Base-by-base conservation (phyloP, 2,797 vertebrate genomes). In the Eulemur albifrons region DNA sequence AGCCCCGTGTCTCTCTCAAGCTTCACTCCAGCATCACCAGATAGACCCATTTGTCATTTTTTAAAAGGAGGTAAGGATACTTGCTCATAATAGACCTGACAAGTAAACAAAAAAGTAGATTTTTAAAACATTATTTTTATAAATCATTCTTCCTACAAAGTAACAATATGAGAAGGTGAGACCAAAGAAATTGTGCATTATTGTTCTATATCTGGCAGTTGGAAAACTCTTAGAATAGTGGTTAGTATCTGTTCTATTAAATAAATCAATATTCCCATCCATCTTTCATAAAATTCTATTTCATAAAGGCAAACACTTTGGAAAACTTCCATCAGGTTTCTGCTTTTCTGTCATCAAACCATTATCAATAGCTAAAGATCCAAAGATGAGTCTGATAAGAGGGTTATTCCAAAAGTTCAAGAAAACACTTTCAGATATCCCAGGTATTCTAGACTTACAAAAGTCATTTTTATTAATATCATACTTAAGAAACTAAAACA, bases 311-410 rank as follows among this genome's bases (percentile, higher is more conserved):
- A 94, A 90, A 94, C 65, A 69, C 76, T 79, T 95, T 95, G 88
- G 96, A 95, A 98, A 97, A 98, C 30, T 82, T 97, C 96, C 82
- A 95, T 54, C 67, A 81, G 59, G 93, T 86, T 82, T 69, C 92
- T 59, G 17, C 8, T 88, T 38, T 95, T 52, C 86, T 98, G 93
- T 89, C 94, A 98, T 84, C 97, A 98, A 97, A 97, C 90, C 2
- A 1, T 94, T 94, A 94, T 95, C 95, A 95, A 96, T 85, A 85
- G 35, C 12, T 40, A 35, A 1, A 75, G 73, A 90, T 80, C 94
- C 94, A 92, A 77, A 93, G 69, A 12, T 90, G 25, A 4, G 1
- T 77, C 82, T 81, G 84, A 81, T 48, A 90, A 96, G 30, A 73
- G 15, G 59, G 45, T 88, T 87, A 61, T 32, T 7, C 65, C 7